Base-by-base conservation (phyloP, 30 jellyfish, hydroid and myxozoan species). In the Cassiopea xamachana region DNA sequence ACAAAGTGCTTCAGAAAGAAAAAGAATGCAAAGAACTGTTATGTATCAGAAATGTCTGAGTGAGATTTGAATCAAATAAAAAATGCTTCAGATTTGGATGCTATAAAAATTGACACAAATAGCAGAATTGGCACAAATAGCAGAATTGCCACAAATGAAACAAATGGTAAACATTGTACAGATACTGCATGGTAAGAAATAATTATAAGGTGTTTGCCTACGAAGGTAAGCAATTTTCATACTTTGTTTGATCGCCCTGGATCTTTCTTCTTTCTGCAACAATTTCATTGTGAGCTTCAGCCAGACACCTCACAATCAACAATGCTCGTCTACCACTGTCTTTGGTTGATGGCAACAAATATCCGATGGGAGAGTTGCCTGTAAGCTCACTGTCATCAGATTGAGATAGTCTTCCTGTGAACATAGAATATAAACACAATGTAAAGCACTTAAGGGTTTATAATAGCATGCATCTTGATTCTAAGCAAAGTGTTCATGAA, bases 281-380 rank as follows among this genome's bases (percentile, higher is more conserved):
- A 73, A 81, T 18, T 18, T 81, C 89, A 50, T 81, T 81, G 76
- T 81, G 89, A 1, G 89, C 75, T 15, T 51, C 64, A 3, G 89
- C 89, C 46, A 81, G 45, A 10, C 75, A 81, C 14, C 45, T 51
- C 71, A 81, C 89, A 46, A 68, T 9, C 64, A 48, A 10, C 50
- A 81, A 47, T 4, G 89, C 89, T 16, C 60, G 73, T 43, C 44
- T 69, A 0, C 92, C 92, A 70, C 27, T 51, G 19, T 74, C 77
- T n/a, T 73, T 72, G 27, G 47, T 16, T 15, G 92, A 84, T 48
- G 92, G 92, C 9, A 84, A 44, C 2, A 84, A 43, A 74, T 72
- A 84, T 48, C 85, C 83, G 47, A 84, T 61, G 2, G 92, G 92
- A 19, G 92, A 84, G 45, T 44, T 71, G 48, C 43, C 72, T 14